Base-by-base conservation (phyloP, 64 coral and sea anemone species). In the Astreopora myriophthalma region DNA sequence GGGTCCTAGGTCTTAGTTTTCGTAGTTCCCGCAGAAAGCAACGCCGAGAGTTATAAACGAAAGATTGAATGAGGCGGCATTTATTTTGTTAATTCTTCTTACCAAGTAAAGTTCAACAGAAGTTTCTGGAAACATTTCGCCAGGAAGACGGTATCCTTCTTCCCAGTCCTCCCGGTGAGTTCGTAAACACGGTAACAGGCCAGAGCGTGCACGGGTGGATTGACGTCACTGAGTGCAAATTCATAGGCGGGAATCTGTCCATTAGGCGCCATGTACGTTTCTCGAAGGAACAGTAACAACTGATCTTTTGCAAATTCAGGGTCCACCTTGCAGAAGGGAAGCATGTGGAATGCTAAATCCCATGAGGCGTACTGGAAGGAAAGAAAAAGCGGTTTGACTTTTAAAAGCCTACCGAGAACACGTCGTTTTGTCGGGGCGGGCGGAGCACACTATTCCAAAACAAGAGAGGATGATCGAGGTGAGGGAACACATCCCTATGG, bases 291-390 rank as follows among this genome's bases (percentile, higher is more conserved):
- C 34, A 98, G 73, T n/a, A 98, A 23, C 27, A 98, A 71, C 74
- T 98, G 95, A 34, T 87, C 61, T 67, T 98, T 98, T 14, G 95
- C 81, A 85, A 94, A 98, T 39, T 98, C 92, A 35, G 92, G 92
- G 28, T 98, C 95, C 8, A 98, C 74, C 75, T 76, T 91, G 19
- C 88, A 85, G 42, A 98, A 91, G 6, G 92, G 88, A 8, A 88
- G 76, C 88, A 98, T 94, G 48, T 98, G 95, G 60, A 98, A 98
- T 3, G 95, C 95, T 22, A 94, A 34, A 34, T 98, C 92, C 95
- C 95, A 98, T 2, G 95, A 86, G 6, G 95, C 95, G 31, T 94
- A 98, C 95, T 98, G 22, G 6, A 23, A 58, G 20, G 66, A 58
- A 11, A 34, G 3, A 38, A 55, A 65, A 38, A 22, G 8, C 31